Conservation (phyloP, 2,888 invertebrate species). For the Cheilosia impressa region DNA sequence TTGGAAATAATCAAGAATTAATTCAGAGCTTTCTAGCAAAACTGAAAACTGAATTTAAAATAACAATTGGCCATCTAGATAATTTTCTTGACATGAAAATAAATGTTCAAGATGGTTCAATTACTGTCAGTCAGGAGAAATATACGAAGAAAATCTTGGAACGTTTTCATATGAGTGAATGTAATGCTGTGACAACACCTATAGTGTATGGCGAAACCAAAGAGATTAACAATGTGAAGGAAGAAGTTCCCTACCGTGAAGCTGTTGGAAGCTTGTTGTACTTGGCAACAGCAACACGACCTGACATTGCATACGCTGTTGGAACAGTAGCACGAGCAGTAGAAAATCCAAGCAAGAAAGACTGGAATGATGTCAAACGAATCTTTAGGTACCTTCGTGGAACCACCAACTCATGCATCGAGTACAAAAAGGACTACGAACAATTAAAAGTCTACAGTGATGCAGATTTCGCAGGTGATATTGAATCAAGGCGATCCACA, state of each 20-base stretch:
- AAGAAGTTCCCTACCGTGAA: slow-evolving; percentile 14
- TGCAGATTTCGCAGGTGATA: too few species aligned
- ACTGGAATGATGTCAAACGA: too few species aligned
- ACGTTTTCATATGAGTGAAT: slow-evolving; percentile 18
- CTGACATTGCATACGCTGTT: neutral
- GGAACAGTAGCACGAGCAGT: slow-evolving; percentile 16
- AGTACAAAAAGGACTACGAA: too few species aligned
- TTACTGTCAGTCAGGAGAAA: slow-evolving; percentile 6
- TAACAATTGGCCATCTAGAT: slow-evolving; percentile 17
- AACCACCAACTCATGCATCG: too few species aligned
- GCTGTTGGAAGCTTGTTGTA: slow-evolving; percentile 21
- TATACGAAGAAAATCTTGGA: slow-evolving; percentile 19
- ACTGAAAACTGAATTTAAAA: slow-evolving; percentile 25
- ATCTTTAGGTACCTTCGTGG: too few species aligned
- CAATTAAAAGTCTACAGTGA: too few species aligned
- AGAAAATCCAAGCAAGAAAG: slow-evolving; percentile 17
- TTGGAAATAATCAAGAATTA: slow-evolving; percentile 21
- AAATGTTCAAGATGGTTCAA: too few species aligned
- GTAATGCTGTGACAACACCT: slow-evolving; percentile 15
- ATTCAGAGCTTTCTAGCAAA: slow-evolving; percentile 10
- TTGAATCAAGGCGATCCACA: too few species aligned
- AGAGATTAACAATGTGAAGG: neutral
- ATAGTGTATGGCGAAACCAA: neutral
- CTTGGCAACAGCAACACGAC: slow-evolving; percentile 15
- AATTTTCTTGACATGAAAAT: too few species aligned